phyloP scores from a whole-genome alignment of 2,113 vertebrate genomes.

The Solea solea region DNA sequence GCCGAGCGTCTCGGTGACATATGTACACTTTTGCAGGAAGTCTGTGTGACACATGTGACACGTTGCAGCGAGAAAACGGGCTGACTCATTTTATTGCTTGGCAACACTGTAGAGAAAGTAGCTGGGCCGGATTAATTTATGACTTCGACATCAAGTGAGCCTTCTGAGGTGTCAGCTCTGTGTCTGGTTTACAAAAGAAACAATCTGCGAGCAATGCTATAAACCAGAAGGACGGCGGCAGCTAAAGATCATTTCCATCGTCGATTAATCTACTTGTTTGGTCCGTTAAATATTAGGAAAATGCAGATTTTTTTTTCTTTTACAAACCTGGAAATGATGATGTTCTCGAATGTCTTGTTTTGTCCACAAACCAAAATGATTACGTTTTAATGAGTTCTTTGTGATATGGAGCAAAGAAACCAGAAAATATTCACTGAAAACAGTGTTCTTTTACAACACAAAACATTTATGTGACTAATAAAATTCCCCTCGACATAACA shows the following conservation, averaged over 20 bases:
- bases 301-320: too few species aligned
- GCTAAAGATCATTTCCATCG: too few species aligned
- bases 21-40: not conserved
- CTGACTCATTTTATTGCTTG: slow-evolving; percentile 5
- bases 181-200: not conserved
- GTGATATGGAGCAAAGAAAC: too few species aligned
- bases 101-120: not conserved
- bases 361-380: too few species aligned
- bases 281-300: too few species aligned
- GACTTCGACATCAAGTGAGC: not conserved
- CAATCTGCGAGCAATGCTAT: not conserved
- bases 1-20: not conserved
- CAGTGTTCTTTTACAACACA: slow-evolving; percentile 19
- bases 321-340: too few species aligned
- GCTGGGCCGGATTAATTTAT: not conserved
- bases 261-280: too few species aligned
- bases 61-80: not conserved
- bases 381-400: too few species aligned
- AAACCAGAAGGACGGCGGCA: not conserved
- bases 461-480: slow-evolving; percentile 27
- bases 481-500: slow-evolving; percentile 3
- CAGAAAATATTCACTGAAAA: too few species aligned
- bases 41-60: not conserved
- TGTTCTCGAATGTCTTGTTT: too few species aligned
- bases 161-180: not conserved